A percentile compares a stretch with the other conserved stretches of the same genome.
Conservation (phyloP, 2,888 invertebrate genomes). For the Chorisops tibialis region DNA sequence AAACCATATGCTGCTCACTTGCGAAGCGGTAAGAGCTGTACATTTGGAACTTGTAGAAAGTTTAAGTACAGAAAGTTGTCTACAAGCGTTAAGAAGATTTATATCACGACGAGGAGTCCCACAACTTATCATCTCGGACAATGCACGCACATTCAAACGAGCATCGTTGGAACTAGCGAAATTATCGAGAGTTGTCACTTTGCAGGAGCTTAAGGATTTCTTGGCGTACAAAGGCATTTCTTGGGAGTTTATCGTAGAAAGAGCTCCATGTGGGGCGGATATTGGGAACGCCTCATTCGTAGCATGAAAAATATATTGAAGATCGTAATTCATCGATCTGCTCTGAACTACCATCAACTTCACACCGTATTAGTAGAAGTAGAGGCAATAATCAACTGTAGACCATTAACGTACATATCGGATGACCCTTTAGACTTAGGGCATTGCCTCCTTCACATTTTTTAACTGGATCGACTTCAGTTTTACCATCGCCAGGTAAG, state of each 20-base stretch:
- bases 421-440: slow-evolving; percentile 9
- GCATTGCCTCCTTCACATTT: slow-evolving; percentile 14
- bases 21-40: slow-evolving; percentile 10
- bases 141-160: slow-evolving; percentile 18
- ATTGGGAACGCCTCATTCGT: slow-evolving; percentile 24
- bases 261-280: slow-evolving; percentile 22
- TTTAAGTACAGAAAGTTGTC: slow-evolving; percentile 12
- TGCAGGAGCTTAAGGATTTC: neutral
- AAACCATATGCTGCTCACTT: slow-evolving; percentile 10
- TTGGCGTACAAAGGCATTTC: neutral
- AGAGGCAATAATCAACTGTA: slow-evolving; percentile 9
- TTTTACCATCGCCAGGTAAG: too few species aligned
- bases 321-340: slow-evolving; percentile 1
- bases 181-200: neutral
- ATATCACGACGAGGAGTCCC: slow-evolving; percentile 21
- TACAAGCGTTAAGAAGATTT: slow-evolving; percentile 18
- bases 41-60: slow-evolving; percentile 11
- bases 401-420: slow-evolving; percentile 20
- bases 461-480: neutral
- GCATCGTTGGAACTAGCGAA: neutral
- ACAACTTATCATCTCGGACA: slow-evolving; percentile 17
- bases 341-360: slow-evolving; percentile 7
- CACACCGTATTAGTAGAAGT: slow-evolving; percentile 2
- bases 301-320: slow-evolving; percentile 16
- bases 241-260: slow-evolving; percentile 18